Conservation (phyloP, 2,888 invertebrate species). For the Ochropleura plecta region DNA sequence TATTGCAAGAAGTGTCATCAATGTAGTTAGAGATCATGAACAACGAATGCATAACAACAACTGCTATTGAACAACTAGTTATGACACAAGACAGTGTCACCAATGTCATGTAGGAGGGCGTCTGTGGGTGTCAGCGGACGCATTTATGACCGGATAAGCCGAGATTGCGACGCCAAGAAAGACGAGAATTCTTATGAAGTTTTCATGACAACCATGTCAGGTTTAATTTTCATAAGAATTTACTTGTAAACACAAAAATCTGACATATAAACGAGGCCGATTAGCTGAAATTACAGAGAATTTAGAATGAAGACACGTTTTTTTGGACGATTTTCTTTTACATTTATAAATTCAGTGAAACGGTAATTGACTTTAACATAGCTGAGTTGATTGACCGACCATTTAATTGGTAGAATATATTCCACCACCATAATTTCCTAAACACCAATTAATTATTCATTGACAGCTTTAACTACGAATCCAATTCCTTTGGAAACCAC, state of each 20-base stretch:
- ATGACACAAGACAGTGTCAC: constrained; percentile 14
- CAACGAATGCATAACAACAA: background rate
- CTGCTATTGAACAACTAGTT: constrained; percentile 26
- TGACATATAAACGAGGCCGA: constrained; percentile 7
- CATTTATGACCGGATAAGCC: constrained; percentile 36
- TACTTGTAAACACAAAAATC: background rate
- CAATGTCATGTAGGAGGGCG: constrained; percentile 3
- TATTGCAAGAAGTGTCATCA: background rate
- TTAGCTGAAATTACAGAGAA: background rate
- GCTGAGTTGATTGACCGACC: constrained; percentile 33
- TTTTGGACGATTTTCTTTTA: background rate
- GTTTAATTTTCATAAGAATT: constrained; percentile 6
- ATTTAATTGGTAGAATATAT: background rate
- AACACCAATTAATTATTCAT: constrained; percentile 39
- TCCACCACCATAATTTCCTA: constrained; percentile 21
- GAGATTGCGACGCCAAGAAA: constrained; percentile 13
- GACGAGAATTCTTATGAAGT: constrained; percentile 22
- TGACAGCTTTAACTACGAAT: constrained; percentile 27
- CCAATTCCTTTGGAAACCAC: constrained; percentile 34
- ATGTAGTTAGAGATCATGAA: background rate
- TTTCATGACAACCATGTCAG: constrained; percentile 6
- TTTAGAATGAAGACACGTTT: background rate
- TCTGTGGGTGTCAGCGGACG: constrained; percentile 37
- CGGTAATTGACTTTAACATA: background rate
- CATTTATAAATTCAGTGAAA: background rate